Evolutionary conservation across 2,113 vertebrate genomes (phyloP).

Genomic region (Rousettus leschenaultii): DNA sequence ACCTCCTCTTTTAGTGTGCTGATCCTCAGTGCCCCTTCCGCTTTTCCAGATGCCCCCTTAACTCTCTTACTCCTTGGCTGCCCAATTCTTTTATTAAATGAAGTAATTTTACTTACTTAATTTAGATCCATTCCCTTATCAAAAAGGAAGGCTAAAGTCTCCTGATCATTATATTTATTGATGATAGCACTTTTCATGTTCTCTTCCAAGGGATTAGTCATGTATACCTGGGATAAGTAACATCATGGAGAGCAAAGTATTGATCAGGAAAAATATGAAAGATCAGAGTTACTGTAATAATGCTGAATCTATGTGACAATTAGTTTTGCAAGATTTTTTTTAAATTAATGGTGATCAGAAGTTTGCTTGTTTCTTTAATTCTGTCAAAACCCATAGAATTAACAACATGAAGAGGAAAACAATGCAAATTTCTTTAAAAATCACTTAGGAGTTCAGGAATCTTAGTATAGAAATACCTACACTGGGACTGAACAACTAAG

Average conservation of each 20-base stretch:
- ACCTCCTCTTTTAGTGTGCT: too few relatives aligned
- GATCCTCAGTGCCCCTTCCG: background rate
- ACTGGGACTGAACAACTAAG: background rate
- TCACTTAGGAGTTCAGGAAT: background rate
- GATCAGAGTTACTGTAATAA: background rate
- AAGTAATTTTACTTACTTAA: background rate
- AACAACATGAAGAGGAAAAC: background rate
- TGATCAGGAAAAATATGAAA: background rate
- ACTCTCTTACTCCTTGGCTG: background rate
- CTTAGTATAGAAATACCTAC: background rate
- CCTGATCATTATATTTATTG: background rate
- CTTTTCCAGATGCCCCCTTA: background rate
- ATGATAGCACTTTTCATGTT: background rate
- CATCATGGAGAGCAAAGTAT: background rate
- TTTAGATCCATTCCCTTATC: background rate
- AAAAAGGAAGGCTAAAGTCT: background rate
- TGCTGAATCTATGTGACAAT: background rate
- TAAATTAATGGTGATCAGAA: background rate
- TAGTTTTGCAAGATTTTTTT: background rate
- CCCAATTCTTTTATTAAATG: background rate
- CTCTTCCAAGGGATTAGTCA: background rate
- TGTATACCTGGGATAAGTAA: background rate
- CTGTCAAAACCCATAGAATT: background rate
- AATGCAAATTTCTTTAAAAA: background rate
- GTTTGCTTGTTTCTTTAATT: background rate